A percentile compares a stretch with the other conserved stretches of the same genome.
phyloP scores from a whole-genome alignment of 2,113 vertebrate species.

The Platichthys stellatus region DNA sequence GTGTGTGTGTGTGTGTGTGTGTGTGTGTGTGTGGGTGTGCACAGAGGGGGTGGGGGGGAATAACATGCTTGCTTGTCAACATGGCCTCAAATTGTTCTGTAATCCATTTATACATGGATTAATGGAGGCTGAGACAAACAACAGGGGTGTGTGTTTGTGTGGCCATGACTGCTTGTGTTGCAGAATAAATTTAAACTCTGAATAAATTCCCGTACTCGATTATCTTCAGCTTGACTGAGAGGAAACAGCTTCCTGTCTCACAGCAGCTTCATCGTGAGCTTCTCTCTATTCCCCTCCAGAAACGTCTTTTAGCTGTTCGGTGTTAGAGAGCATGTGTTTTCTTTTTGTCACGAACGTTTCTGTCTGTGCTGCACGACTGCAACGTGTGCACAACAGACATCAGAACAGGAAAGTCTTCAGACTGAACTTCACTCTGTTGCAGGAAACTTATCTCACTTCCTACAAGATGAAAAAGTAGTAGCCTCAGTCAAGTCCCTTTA shows the following conservation, averaged over 20 bases:
- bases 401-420: not conserved
- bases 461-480: too few relatives aligned
- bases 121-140: constrained; percentile 10
- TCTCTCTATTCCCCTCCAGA: too few relatives aligned
- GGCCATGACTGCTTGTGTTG: constrained; percentile 11
- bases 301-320: not conserved
- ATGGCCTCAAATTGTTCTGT: constrained; percentile 39
- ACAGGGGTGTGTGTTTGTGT: not conserved
- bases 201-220: not conserved
- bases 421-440: not conserved
- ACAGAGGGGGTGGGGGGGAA: not conserved
- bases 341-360: not conserved
- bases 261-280: constrained; percentile 3
- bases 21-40: constrained; percentile 8
- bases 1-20: not conserved
- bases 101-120: constrained; percentile 39
- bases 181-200: constrained; percentile 8
- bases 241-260: too few relatives aligned
- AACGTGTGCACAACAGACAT: not conserved
- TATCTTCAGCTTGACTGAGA: too few relatives aligned
- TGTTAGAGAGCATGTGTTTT: not conserved
- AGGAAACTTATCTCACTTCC: not conserved
- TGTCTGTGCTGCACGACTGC: not conserved
- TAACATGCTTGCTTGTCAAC: constrained; percentile 9
- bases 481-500: too few relatives aligned